Evolutionary conservation across 2,113 vertebrate genomes (phyloP), one percentile per base, ranked within the genome.

Genomic region (Nettapus auritus): DNA sequence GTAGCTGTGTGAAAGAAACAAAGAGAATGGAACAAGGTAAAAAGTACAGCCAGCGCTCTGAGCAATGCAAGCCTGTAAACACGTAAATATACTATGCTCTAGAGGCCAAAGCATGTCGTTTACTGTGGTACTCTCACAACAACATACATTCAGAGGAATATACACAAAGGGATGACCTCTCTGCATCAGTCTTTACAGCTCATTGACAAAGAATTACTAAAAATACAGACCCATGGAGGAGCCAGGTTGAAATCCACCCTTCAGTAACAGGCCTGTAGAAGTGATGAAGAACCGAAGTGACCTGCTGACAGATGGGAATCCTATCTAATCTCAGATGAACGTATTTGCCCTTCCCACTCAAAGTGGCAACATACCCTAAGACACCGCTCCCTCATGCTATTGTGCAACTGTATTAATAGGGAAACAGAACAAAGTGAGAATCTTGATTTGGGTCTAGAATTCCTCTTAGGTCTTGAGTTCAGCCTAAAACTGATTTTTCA

Each of bases 1-100:
- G 94, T 99, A 99, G 97, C 99, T 99, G 68, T 10, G 3, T 59
- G 31, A 42, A 42, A 79, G 34, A 33, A n/a, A 91, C 9, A 66
- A 26, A 44, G 8, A 85, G 13, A 50, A 91, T 9, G 34, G 29
- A 69, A 87, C 33, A 84, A 36, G 78, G 23, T 21, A 66, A 80
- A 60, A 74, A 71, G 4, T 4, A 1, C 29, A 10, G 0, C 33
- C 52, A 70, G 52, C 2, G 2, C 73, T 52, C 52, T 23, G 13
- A 71, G 52, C 29, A 40, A 66, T 1, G 9, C 36, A 25, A 57
- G 34, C n/a, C 62, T 22, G 29, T 42, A 31, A 56, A 59, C n/a
- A 36, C 0, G 0, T 38, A 28, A 53, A 50, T 6, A 28, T 6
- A 28, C 10, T 6, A 28, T 6, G 23, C 10, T 31, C 13, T 15